phyloP scores from a whole-genome alignment of 2,113 vertebrate genomes.

The Coturnix japonica region DNA sequence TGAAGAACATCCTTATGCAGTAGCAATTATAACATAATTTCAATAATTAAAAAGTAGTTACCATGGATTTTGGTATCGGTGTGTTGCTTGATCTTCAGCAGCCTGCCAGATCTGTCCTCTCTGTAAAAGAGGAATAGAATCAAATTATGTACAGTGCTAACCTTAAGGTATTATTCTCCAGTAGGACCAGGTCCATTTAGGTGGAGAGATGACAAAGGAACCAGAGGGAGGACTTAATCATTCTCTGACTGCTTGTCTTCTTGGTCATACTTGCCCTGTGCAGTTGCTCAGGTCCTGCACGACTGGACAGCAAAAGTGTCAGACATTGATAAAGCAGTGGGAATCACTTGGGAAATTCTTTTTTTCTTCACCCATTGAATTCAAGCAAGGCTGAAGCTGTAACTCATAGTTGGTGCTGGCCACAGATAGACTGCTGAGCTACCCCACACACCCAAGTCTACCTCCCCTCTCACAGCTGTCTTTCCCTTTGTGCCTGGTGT shows the following conservation, averaged over 20 bases:
- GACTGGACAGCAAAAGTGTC: not conserved
- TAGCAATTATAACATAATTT: not conserved
- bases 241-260: not conserved
- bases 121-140: conserved; percentile 65
- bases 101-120: conserved; percentile 44
- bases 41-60: conserved; percentile 49
- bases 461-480: not conserved
- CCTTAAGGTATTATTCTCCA: not conserved
- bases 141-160: not conserved
- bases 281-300: not conserved
- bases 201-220: not conserved
- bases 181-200: not conserved
- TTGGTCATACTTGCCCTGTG: not conserved
- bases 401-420: not conserved
- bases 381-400: not conserved
- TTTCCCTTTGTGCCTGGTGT: not conserved
- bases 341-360: not conserved
- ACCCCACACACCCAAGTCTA: not conserved
- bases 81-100: conserved; percentile 69
- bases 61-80: conserved; percentile 77
- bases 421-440: not conserved
- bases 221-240: not conserved
- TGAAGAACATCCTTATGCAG: not conserved
- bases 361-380: not conserved
- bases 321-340: not conserved